phyloP scores from a whole-genome alignment of 2,113 vertebrate genomes.

The Odocoileus hemionus region DNA sequence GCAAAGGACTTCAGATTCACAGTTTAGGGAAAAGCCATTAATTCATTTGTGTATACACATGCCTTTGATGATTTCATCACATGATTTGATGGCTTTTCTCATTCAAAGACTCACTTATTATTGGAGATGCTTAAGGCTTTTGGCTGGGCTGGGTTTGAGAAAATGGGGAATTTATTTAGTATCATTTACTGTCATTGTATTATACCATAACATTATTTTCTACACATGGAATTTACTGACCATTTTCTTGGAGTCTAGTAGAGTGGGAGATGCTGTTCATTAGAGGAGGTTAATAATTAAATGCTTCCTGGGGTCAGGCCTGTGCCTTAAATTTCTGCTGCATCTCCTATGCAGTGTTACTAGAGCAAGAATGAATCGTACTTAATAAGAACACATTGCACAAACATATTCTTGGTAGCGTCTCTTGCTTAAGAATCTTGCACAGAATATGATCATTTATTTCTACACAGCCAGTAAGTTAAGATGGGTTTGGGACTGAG shows the following conservation, averaged over 20 bases:
- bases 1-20: not conserved
- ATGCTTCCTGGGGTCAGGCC: not conserved
- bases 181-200: not conserved
- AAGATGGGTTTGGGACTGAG: not conserved
- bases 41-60: not conserved
- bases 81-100: constrained; percentile 30
- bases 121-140: not conserved
- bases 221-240: not conserved
- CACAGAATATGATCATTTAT: not conserved
- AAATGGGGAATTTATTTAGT: not conserved
- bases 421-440: not conserved
- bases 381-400: not conserved
- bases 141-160: not conserved
- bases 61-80: not conserved
- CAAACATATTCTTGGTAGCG: not conserved
- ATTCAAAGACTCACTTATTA: not conserved
- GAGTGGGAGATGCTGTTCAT: not conserved
- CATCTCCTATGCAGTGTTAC: not conserved
- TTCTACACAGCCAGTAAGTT: not conserved
- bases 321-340: not conserved
- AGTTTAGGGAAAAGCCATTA: not conserved
- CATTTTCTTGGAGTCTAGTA: not conserved
- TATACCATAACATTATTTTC: not conserved
- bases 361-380: not conserved
- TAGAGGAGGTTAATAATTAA: not conserved